A percentile compares a stretch with the other conserved stretches of the same genome.
Conservation (phyloP, 2,888 invertebrate species). For the Idaea biselata region DNA sequence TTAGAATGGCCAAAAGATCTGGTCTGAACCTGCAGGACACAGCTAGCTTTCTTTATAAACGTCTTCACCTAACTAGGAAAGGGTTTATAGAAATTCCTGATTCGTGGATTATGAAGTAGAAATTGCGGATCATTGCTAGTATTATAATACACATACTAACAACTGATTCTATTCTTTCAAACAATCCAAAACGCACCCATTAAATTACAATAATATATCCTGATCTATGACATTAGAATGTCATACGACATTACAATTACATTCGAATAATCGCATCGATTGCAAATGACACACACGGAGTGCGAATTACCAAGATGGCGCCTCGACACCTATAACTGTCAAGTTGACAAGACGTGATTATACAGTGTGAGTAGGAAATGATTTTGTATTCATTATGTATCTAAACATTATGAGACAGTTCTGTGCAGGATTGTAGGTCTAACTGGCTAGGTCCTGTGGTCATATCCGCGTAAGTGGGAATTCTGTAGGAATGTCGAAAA, state of each 20-base stretch:
- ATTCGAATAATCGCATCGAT: constrained; percentile 50
- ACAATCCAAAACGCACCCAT: constrained; percentile 12
- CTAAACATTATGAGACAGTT: not conserved
- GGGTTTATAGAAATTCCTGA: no score
- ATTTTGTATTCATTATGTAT: not conserved
- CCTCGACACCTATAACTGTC: constrained; percentile 28
- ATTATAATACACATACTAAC: not conserved
- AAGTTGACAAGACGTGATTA: constrained; percentile 16
- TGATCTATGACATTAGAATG: constrained; percentile 56
- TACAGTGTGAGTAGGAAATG: constrained; percentile 5
- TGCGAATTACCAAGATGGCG: constrained; percentile 43
- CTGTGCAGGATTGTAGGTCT: not conserved
- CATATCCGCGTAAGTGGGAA: no score
- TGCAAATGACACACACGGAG: constrained; percentile 44
- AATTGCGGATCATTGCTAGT: not conserved
- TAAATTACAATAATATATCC: constrained; percentile 37
- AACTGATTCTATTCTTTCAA: constrained; percentile 13
- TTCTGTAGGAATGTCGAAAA: no score
- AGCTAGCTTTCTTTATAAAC: no score
- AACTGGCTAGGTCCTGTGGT: no score
- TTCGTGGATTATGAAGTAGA: not conserved
- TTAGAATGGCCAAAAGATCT: no score
- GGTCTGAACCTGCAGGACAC: no score
- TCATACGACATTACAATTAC: constrained; percentile 54
- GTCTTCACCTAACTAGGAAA: no score